Evolutionary conservation across 2,888 invertebrate genomes (phyloP), one percentile per base, ranked within the genome.

Genomic region (Tinea pellionella): DNA sequence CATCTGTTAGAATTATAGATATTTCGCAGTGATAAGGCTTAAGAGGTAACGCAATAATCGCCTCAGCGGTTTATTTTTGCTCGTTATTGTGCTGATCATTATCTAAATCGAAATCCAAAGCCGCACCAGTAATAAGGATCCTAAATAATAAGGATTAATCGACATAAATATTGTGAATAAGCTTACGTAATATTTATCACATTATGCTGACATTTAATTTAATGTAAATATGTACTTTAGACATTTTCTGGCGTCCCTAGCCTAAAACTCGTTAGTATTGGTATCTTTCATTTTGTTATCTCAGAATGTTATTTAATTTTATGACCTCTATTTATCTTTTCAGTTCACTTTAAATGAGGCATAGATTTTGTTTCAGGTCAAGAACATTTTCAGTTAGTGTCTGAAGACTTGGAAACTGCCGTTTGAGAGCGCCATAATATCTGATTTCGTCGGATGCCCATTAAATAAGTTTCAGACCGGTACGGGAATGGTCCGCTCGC

Each of bases 381-480:
- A 72, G 88, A 88, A 70, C 85, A 87, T 75, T 88, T 88, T 68
- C 88, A 88, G 77, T 76, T 86, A 77, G 84, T 83, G 62, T 84
- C 88, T 57, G 88, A 87, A 69, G 88, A 88, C 68, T 73, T 85
- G 65, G 88, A 85, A 75, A 88, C 88, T 62, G 82, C 86, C 53
- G 87, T 88, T 66, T 88, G 72, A 84, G 70, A 60, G 55, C 19
- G 55, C 55, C 24, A 55, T 55, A 24, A 55, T 55, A 19, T 19
- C 19, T 29, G 16, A 55, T 55, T 19, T 19, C 55, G 24, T 55
- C 47, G 15, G 47, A 47, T 9, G 47, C 13, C 47, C 47, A 47
- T 47, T 47, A 47, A 6, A 47, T 47, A 15, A 16, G 15, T n/a
- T 4, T 6, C 47, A 9, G 47, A 15, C 4, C 2, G 15, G 47